Evolutionary conservation across 2,113 vertebrate species (phyloP).

Genomic region (Eudyptes chrysolophus): DNA sequence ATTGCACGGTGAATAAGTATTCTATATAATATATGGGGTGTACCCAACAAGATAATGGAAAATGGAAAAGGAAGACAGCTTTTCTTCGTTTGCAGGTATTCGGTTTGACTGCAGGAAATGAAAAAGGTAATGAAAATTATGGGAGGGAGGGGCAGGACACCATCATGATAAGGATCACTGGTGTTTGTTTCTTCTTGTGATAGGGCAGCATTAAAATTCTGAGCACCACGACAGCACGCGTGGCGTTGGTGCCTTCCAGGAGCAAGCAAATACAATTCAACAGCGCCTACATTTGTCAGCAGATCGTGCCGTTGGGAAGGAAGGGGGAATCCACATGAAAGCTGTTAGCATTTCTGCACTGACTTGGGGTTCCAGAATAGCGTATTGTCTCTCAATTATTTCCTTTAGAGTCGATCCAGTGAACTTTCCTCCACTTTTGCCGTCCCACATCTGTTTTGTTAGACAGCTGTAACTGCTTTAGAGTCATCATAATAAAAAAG

Average conservation of each 20-base stretch:
- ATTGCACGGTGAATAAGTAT: slow-evolving; percentile 18
- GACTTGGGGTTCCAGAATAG: neutral
- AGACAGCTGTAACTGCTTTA: slow-evolving; percentile 60
- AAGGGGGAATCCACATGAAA: neutral
- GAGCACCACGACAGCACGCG: neutral
- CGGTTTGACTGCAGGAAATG: neutral
- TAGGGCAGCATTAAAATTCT: slow-evolving; percentile 4
- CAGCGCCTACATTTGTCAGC: neutral
- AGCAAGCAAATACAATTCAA: neutral
- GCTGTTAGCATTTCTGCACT: neutral
- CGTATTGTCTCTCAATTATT: slow-evolving; percentile 2
- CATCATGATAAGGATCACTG: neutral
- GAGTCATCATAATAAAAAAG: neutral
- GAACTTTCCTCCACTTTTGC: slow-evolving; percentile 62
- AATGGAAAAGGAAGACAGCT: neutral
- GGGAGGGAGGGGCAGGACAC: neutral
- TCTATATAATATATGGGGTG: neutral
- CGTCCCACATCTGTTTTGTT: slow-evolving; percentile 21
- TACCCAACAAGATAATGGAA: slow-evolving; percentile 3
- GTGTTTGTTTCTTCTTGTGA: neutral
- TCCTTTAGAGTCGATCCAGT: neutral
- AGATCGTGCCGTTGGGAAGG: neutral
- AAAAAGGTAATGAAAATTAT: neutral
- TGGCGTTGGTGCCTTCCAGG: neutral
- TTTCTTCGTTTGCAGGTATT: neutral